Conservation (phyloP, 1,140 invertebrate genomes). For the Heterodera schachtii region DNA sequence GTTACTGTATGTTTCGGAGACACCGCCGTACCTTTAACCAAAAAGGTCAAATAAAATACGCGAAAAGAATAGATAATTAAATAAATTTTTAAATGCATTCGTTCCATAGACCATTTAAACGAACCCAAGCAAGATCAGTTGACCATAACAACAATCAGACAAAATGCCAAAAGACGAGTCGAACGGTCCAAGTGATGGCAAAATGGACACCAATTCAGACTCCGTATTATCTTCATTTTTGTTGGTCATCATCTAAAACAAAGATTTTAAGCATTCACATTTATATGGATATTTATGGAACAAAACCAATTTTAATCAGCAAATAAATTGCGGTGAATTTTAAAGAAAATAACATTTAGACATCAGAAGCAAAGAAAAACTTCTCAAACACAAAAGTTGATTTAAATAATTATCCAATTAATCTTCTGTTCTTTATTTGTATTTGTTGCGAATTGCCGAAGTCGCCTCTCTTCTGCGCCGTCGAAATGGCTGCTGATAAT, state of each 20-base stretch:
- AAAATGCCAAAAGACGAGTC: background rate
- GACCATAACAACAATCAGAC: conserved; percentile 32
- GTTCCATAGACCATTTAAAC: too few relatives aligned
- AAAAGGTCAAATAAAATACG: background rate
- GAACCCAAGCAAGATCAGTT: conserved; percentile 38
- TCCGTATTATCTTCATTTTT: background rate
- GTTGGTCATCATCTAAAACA: background rate
- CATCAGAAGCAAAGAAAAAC: background rate
- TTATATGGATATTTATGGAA: too few relatives aligned
- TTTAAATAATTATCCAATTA: too few relatives aligned
- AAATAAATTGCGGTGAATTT: background rate
- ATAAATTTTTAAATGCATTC: too few relatives aligned
- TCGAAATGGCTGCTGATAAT: background rate
- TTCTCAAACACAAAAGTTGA: background rate
- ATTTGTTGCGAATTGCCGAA: conserved; percentile 23
- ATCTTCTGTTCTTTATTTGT: background rate
- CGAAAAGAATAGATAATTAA: too few relatives aligned
- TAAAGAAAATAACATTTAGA: background rate
- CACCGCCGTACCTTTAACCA: conserved; percentile 1
- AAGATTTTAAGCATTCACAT: too few relatives aligned
- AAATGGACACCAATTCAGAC: background rate
- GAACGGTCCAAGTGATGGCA: background rate
- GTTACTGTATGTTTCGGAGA: background rate
- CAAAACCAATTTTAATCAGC: background rate
- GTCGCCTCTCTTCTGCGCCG: conserved; percentile 23